A percentile compares a stretch with the other conserved stretches of the same genome.
phyloP scores from a whole-genome alignment of 2,888 invertebrate species.

The Pandemis heparana region DNA sequence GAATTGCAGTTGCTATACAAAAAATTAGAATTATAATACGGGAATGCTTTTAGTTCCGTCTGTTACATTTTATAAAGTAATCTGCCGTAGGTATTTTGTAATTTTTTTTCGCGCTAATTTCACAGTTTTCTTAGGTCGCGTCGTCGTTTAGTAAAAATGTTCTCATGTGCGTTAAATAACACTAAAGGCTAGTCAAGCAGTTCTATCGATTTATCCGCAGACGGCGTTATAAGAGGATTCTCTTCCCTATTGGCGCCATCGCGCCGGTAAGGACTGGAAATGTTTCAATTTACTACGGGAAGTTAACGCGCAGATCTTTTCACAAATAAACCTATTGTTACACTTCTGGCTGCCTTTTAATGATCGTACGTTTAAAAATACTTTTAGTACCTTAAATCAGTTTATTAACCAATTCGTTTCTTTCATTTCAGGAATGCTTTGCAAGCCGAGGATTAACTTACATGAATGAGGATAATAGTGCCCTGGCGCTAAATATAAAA shows the following conservation, averaged over 20 bases:
- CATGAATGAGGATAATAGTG: conserved; percentile 72
- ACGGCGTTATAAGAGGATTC: conserved; percentile 60
- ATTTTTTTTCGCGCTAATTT: not conserved
- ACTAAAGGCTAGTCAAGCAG: conserved; percentile 42
- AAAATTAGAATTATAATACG: not conserved
- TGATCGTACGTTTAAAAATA: conserved; percentile 38
- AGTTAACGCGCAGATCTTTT: conserved; percentile 41
- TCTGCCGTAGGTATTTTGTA: not conserved
- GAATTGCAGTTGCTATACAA: not conserved
- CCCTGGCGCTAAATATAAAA: conserved; percentile 62
- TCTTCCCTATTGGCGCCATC: conserved; percentile 57
- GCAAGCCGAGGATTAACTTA: conserved; percentile 71
- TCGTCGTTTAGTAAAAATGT: conserved; percentile 15
- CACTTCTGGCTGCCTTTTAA: conserved; percentile 59
- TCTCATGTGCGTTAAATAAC: conserved; percentile 50
- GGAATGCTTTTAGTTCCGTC: conserved; percentile 1
- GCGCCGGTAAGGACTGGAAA: conserved; percentile 52
- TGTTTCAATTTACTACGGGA: conserved; percentile 54
- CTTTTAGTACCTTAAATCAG: conserved; percentile 22
- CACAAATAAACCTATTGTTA: conserved; percentile 45
- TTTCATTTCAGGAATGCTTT: conserved; percentile 77
- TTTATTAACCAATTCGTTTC: conserved; percentile 51
- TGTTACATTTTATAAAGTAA: not conserved
- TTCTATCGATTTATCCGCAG: conserved; percentile 57
- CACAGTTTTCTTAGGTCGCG: not conserved